Base-by-base conservation (phyloP, 2,797 vertebrate genomes). In the Capromys pilorides region DNA sequence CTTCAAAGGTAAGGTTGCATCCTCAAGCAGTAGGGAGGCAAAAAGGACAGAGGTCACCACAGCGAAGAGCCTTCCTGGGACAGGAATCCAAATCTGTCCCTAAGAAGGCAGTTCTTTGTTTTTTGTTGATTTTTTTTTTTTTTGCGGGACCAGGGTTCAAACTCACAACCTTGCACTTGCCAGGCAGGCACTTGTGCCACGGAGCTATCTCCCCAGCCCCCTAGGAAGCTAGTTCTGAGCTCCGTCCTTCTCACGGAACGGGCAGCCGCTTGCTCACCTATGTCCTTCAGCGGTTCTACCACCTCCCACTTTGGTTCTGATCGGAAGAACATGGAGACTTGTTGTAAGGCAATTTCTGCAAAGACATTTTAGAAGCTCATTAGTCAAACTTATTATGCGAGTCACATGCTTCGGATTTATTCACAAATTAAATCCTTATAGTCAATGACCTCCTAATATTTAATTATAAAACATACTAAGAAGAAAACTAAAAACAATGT, bases 301-400 rank as follows among this genome's bases (percentile, higher is more conserved):
- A 99, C 99, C 94, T 99, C 99, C 99, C 99, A 99, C 98, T 99
- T 99, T 4, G 99, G 99, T 88, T 99, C 99, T 0, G 99, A 99
- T 96, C 99, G 98, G 98, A 99, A 99, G 98, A 99, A 99, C 99
- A 99, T 99, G 96, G 99, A 99, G 95, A 99, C 99, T 80, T 99
- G 99, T 98, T 99, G 99, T 97, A 99, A 98, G 97, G 99, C 99
- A 96, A 99, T 99, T 98, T 99, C 99, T 99, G 98, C 33, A 86
- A 96, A 93, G 64, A 96, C 41, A 96, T 94, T 92, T 80, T 45
- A 91, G 88, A 93, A 94, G 88, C 26, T 73, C 93, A 51, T 94
- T 92, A 97, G 88, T 81, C 86, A 96, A 31, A 71, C 14, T 67
- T 12, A 39, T 59, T 51, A 83, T 75, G 36, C 51, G 36, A 9